A percentile compares a stretch with the other conserved stretches of the same genome.
phyloP scores from a whole-genome alignment of 2,888 invertebrate species.

The Anoncus sp. region DNA sequence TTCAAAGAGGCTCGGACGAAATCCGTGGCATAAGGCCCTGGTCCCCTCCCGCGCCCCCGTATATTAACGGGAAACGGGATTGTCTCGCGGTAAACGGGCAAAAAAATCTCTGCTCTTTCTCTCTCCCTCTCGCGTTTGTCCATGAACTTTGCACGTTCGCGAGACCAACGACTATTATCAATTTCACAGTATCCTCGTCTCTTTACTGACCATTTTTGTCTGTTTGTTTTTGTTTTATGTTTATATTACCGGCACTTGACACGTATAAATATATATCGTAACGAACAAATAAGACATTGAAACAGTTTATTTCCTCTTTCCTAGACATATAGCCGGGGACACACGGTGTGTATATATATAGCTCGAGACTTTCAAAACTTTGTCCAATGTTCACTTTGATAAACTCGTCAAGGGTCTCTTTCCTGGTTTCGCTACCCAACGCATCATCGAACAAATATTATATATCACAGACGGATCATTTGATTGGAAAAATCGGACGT shows the following conservation, averaged over 20 bases:
- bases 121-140: constrained; percentile 20
- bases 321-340: too few relatives aligned
- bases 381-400: too few relatives aligned
- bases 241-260: background rate
- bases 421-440: too few relatives aligned
- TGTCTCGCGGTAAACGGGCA: constrained; percentile 35
- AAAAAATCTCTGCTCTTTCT: constrained; percentile 13
- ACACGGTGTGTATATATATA: too few relatives aligned
- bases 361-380: too few relatives aligned
- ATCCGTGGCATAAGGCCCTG: constrained; percentile 7
- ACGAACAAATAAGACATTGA: background rate
- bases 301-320: background rate
- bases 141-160: constrained; percentile 56
- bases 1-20: too few relatives aligned
- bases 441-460: too few relatives aligned
- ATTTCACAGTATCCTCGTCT: constrained; percentile 30
- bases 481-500: too few relatives aligned
- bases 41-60: background rate
- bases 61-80: background rate
- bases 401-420: too few relatives aligned
- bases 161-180: constrained; percentile 22
- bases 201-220: background rate
- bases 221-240: background rate
- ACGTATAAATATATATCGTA: background rate
- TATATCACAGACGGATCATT: too few relatives aligned